Evolutionary conservation across 2,113 vertebrate genomes (phyloP).

Genomic region (Helogale parvula): DNA sequence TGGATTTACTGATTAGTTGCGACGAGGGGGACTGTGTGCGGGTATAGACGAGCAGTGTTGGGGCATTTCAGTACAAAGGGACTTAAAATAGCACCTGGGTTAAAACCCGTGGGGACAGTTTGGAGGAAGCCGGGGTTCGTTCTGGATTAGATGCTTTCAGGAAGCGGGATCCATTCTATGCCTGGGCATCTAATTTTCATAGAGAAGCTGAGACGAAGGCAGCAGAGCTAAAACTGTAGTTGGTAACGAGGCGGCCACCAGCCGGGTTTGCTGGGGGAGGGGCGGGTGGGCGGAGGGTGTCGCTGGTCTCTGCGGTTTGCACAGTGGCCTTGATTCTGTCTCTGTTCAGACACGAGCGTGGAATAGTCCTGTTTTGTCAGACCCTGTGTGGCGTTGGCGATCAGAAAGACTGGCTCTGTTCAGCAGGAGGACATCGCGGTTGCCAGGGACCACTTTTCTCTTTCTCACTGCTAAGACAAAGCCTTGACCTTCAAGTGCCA

Average conservation of each 20-base stretch:
- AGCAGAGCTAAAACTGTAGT: neutral
- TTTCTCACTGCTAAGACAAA: neutral
- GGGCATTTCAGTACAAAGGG: neutral
- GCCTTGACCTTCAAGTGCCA: neutral
- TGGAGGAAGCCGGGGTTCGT: neutral
- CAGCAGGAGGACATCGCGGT: neutral
- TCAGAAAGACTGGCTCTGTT: neutral
- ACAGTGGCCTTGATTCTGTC: neutral
- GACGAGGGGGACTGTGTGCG: neutral
- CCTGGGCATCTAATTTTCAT: neutral
- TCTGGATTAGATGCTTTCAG: neutral
- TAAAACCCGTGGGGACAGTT: neutral
- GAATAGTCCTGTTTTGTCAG: neutral
- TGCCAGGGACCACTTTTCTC: neutral
- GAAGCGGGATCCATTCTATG: neutral
- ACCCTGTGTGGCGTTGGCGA: neutral
- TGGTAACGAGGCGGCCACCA: neutral
- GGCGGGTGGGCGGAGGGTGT: accelerated
- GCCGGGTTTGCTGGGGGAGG: too few species aligned
- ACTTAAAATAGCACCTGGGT: neutral
- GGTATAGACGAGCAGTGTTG: too few species aligned
- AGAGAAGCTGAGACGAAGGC: too few species aligned
- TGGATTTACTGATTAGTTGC: neutral
- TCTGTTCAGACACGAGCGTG: neutral
- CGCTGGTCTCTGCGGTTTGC: neutral